Conservation (phyloP, 2,113 vertebrate genomes). For the Oxygymnocypris stewartii region DNA sequence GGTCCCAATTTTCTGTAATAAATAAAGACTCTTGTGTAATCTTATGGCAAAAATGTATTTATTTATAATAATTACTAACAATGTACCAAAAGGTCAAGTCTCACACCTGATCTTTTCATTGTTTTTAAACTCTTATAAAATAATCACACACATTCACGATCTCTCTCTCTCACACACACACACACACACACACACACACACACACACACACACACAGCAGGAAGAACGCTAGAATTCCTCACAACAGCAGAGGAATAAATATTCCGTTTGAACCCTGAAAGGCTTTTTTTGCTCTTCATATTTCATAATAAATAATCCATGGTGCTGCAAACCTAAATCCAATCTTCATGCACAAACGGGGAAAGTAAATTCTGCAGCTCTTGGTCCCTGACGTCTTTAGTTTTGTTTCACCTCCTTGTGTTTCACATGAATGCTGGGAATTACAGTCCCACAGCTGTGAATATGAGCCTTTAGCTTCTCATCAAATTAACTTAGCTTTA, state of each 20-base stretch:
- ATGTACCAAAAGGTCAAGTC: conserved; percentile 60
- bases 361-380: conserved; percentile 55
- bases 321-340: neutral
- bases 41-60: conserved; percentile 57
- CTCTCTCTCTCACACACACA: neutral
- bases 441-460: conserved; percentile 66
- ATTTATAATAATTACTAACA: conserved; percentile 62
- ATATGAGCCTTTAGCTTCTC: conserved; percentile 48
- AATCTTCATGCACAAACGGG: conserved; percentile 38
- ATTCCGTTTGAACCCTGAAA: conserved; percentile 13
- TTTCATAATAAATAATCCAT: conserved; percentile 53
- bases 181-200: conserved; percentile 28
- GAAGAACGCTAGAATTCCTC: conserved; percentile 45
- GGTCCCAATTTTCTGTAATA: neutral
- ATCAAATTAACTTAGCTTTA: neutral
- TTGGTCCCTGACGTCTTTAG: conserved; percentile 85
- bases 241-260: conserved; percentile 41
- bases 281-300: conserved; percentile 9
- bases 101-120: conserved; percentile 50
- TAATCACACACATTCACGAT: conserved; percentile 31
- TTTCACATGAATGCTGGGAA: conserved; percentile 42
- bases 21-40: neutral
- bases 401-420: conserved; percentile 48
- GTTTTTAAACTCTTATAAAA: conserved; percentile 58
- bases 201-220: conserved; percentile 17